Conservation (phyloP, 2,888 invertebrate species). For the Hypomecis atomaria region DNA sequence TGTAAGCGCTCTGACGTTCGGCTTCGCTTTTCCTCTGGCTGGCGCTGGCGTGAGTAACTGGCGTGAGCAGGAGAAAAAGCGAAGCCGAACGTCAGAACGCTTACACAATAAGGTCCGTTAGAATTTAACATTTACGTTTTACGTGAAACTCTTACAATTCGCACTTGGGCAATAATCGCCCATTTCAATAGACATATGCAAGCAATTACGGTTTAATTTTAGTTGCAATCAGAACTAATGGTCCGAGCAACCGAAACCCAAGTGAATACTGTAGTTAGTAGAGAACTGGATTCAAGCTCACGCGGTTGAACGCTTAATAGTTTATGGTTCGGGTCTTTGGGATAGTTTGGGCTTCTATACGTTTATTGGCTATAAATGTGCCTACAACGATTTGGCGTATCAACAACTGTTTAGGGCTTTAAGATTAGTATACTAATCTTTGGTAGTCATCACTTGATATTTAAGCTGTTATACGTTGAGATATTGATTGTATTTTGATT, state of each 20-base stretch:
- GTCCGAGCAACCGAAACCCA: constrained; percentile 5
- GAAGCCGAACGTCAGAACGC: no score
- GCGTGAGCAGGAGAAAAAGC: no score
- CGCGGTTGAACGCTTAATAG: constrained; percentile 18
- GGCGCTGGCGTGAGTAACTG: no score
- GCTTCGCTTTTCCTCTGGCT: no score
- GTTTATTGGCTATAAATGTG: constrained; percentile 15
- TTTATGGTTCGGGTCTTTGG: constrained; percentile 17
- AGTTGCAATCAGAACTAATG: constrained; percentile 9
- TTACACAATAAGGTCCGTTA: no score
- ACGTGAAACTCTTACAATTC: neutral
- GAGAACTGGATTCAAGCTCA: constrained; percentile 2
- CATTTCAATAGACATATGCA: neutral
- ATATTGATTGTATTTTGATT: no score
- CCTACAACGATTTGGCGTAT: constrained; percentile 4
- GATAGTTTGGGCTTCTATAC: constrained; percentile 3
- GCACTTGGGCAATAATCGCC: neutral
- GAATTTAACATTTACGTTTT: no score
- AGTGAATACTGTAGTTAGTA: constrained; percentile 12
- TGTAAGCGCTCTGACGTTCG: no score
- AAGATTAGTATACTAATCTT: neutral
- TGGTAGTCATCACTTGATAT: neutral
- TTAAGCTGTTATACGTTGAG: no score
- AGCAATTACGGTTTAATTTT: constrained; percentile 1
- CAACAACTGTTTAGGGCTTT: neutral